Evolutionary conservation across 2,797 vertebrate genomes (phyloP), one percentile per base, ranked within the genome.

Genomic region (Diplodus puntazzo): DNA sequence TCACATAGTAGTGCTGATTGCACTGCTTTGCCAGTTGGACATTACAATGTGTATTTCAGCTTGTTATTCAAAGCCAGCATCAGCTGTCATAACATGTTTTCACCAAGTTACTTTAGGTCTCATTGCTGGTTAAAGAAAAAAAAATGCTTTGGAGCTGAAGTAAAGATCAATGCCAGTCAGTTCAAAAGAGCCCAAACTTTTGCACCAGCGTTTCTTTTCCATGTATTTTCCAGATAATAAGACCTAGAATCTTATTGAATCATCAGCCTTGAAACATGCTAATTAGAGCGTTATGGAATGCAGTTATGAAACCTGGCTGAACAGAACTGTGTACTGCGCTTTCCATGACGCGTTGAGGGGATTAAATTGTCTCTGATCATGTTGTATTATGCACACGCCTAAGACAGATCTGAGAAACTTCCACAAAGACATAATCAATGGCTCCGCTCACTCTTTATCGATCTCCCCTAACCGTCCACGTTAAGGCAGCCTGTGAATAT

Each of bases 391-490:
- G n/a, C 27, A 6, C 0, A 63, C 46, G 1, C 46, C 27, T 42
- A 5, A 65, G 23, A 13, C 16, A 72, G 72, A 73, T 87, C 66
- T 71, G 20, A 89, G 69, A 84, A 27, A 77, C 70, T 45, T 78
- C 70, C 25, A 50, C 63, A 72, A 70, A 84, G 69, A 69, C 43
- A 3, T 50, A 81, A 91, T 92, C 83, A 71, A 86, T 88, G 76
- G 53, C 59, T 62, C 21, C 53, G 63, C 73, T 85, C 71, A 39
- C 52, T 73, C 60, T 49, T 53, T 27, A 89, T 84, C 1, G 68
- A 84, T 68, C 69, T 69, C 25, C 10, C 21, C 25, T 46, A 43
- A 65, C 25, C 17, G 76, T 69, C 2, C 43, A 39, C 2, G 48
- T 71, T 72, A 66, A 75, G 66, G 54, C 63, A 45, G 42, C 8